Conservation (phyloP, 2,113 vertebrate species). For the Grus americana region DNA sequence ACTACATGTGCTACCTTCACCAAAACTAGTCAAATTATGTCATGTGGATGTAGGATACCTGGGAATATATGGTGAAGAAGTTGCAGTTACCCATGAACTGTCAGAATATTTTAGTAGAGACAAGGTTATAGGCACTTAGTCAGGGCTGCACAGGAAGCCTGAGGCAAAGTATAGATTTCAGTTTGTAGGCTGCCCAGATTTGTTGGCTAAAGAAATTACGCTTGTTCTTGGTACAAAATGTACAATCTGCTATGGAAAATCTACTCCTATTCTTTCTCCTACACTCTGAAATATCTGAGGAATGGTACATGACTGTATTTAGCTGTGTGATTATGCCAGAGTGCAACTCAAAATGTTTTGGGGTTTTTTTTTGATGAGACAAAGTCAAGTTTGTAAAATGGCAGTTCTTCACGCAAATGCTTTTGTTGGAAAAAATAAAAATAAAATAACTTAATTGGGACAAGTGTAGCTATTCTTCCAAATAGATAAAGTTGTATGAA, state of each 20-base stretch:
- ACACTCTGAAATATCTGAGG: slow-evolving; percentile 54
- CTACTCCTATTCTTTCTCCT: slow-evolving; percentile 50
- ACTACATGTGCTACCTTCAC: rapidly evolving
- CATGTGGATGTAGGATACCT: neutral
- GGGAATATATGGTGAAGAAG: neutral
- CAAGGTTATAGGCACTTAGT: neutral
- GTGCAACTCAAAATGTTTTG: neutral
- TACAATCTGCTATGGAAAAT: slow-evolving; percentile 13
- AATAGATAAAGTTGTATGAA: neutral
- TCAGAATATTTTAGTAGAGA: neutral
- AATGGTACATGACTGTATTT: slow-evolving; percentile 47
- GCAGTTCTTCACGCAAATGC: neutral
- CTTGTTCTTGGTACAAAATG: slow-evolving; percentile 37
- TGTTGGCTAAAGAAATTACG: neutral
- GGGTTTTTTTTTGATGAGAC: neutral
- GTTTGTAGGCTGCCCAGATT: neutral
- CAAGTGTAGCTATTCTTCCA: neutral
- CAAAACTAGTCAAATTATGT: neutral
- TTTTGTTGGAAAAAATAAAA: neutral
- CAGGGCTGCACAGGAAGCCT: neutral
- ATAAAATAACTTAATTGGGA: neutral
- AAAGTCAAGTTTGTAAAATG: slow-evolving; percentile 13
- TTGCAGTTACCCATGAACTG: neutral
- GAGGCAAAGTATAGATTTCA: neutral
- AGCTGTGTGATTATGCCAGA: neutral